These are phyloP conservation scores for Cepphus grylle DNA, from an alignment of 2,113 vertebrate species.

Conservation along the genomic window DNA sequence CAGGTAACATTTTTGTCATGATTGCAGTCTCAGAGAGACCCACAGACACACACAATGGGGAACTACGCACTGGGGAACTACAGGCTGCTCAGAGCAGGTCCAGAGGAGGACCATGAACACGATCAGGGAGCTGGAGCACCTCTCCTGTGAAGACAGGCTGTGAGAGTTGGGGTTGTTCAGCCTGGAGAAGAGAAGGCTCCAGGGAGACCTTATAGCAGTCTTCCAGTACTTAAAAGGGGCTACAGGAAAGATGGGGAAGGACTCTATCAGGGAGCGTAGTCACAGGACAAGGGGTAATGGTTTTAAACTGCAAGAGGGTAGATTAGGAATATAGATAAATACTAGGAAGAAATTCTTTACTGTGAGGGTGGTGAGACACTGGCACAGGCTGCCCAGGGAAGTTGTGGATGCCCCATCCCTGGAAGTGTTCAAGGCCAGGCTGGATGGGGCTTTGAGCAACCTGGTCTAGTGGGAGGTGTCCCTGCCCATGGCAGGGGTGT, in stretches of 20 bases:
- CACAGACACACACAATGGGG: not conserved
- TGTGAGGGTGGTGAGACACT: not conserved
- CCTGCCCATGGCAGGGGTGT: not conserved
- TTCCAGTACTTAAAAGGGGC: not conserved
- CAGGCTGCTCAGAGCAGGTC: not conserved
- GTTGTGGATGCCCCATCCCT: not conserved
- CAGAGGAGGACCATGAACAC: not conserved
- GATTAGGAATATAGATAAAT: not conserved
- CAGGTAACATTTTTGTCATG: not conserved
- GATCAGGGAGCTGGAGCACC: not conserved
- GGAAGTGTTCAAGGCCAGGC: not conserved
- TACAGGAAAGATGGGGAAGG: not conserved
- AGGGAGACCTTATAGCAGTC: not conserved
- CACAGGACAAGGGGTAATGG: not conserved
- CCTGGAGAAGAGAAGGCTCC: not conserved
- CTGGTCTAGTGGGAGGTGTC: not conserved
- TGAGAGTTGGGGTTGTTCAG: not conserved
- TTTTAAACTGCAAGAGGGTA: not conserved
- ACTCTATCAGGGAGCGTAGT: not conserved
- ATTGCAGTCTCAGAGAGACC: not conserved
- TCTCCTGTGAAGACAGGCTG: not conserved
- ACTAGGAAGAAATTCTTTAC: not conserved
- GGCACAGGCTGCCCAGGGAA: not conserved
- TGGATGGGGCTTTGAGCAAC: not conserved
- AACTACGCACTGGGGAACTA: not conserved